A percentile compares a stretch with the other conserved stretches of the same genome.
These are phyloP conservation scores for Talpa occidentalis DNA, from an alignment of 2,113 vertebrate genomes.

Conservation along the genomic window DNA sequence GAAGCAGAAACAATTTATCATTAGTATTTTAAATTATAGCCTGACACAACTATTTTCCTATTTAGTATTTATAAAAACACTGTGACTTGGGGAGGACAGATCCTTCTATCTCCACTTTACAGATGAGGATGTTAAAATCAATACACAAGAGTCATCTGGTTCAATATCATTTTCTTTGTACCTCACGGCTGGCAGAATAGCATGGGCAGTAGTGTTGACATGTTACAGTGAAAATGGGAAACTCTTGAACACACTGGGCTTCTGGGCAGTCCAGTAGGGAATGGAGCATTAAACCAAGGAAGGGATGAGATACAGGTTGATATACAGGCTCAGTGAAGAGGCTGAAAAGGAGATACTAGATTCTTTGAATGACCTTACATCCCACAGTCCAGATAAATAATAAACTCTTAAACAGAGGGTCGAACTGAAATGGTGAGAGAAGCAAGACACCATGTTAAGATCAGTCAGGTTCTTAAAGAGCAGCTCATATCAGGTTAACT, in stretches of 20 bases:
- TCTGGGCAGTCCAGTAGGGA: not conserved
- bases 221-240: not conserved
- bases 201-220: not conserved
- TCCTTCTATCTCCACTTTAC: not conserved
- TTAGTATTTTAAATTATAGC: constrained; percentile 4
- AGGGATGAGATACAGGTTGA: not conserved
- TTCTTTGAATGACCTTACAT: not conserved
- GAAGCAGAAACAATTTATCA: not conserved
- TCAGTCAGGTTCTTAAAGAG: not conserved
- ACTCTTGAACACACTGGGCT: not conserved
- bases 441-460: not conserved
- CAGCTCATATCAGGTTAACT: not conserved
- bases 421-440: not conserved
- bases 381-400: not conserved
- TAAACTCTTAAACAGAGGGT: not conserved
- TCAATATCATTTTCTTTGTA: not conserved
- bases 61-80: not conserved
- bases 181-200: not conserved
- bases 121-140: not conserved
- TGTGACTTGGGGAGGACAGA: not conserved
- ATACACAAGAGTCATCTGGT: not conserved
- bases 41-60: not conserved
- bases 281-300: not conserved
- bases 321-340: not conserved
- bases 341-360: not conserved